phyloP scores from a whole-genome alignment of 2,113 vertebrate genomes.

The Uria lomvia region DNA sequence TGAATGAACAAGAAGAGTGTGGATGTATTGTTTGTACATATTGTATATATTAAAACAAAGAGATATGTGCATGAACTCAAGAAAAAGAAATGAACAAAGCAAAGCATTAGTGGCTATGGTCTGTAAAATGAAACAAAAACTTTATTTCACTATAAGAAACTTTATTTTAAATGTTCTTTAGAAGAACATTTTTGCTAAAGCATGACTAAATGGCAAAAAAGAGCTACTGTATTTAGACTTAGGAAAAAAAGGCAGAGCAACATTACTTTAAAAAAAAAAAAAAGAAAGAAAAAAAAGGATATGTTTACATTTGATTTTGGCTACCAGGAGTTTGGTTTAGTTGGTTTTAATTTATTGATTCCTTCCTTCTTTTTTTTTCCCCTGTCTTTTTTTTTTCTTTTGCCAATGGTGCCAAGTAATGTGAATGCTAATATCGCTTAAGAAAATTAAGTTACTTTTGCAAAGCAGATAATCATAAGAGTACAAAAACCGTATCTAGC shows the following conservation, averaged over 20 bases:
- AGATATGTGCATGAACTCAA: conserved; percentile 99
- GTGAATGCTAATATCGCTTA: conserved; percentile 96
- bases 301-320: conserved; percentile 94
- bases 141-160: conserved; percentile 99
- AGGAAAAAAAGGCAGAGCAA: conserved; percentile 95
- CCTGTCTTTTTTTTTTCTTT: conserved; percentile 77
- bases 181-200: conserved; percentile 99
- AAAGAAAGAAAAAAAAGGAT: conserved; percentile 83
- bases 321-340: conserved; percentile 89
- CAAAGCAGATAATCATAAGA: conserved; percentile 96
- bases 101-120: conserved; percentile 99
- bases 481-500: conserved; percentile 79
- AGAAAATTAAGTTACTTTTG: conserved; percentile 90
- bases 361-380: conserved; percentile 11
- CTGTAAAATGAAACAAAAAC: conserved; percentile 97
- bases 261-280: conserved; percentile 78
- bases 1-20: conserved; percentile 94
- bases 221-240: conserved; percentile 97
- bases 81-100: conserved; percentile 90
- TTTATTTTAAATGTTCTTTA: conserved; percentile 99
- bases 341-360: conserved; percentile 69
- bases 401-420: conserved; percentile 99
- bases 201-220: conserved; percentile 98
- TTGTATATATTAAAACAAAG: conserved; percentile 98
- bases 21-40: conserved; percentile 99